These are phyloP conservation scores for Endotricha flammealis DNA, from an alignment of 2,888 invertebrate genomes.

Conservation along the genomic window DNA sequence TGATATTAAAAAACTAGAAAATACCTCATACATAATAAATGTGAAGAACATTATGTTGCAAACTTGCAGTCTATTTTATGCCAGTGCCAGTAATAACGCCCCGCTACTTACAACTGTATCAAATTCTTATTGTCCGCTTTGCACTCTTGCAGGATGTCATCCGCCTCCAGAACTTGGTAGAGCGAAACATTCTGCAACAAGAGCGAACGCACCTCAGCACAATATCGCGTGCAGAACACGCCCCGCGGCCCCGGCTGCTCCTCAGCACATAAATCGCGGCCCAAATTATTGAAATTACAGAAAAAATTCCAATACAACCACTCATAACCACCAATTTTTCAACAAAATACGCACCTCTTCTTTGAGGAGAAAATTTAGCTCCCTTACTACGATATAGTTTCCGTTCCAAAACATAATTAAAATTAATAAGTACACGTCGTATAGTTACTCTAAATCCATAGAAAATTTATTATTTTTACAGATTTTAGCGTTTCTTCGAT, in stretches of 20 bases:
- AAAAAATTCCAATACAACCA: slow-evolving; percentile 32
- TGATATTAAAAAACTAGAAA: too few relatives aligned
- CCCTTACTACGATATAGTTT: slow-evolving; percentile 84
- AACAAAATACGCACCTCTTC: slow-evolving; percentile 82
- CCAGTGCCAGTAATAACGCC: too few relatives aligned
- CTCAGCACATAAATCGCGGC: slow-evolving; percentile 16
- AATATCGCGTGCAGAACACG: slow-evolving; percentile 8
- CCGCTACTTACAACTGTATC: slow-evolving; percentile 90
- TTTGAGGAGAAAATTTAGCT: slow-evolving; percentile 86
- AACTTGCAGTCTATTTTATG: too few relatives aligned
- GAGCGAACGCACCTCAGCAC: slow-evolving; percentile 11
- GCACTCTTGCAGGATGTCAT: slow-evolving; percentile 97
- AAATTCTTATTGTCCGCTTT: slow-evolving; percentile 94
- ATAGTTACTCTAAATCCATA: slow-evolving; percentile 66
- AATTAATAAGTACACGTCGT: slow-evolving; percentile 60
- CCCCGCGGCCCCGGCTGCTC: slow-evolving; percentile 1
- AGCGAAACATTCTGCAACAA: slow-evolving; percentile 91
- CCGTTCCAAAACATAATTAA: slow-evolving; percentile 90
- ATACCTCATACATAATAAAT: too few relatives aligned
- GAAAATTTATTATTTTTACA: slow-evolving; percentile 55
- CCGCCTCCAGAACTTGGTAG: slow-evolving; percentile 94
- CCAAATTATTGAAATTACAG: slow-evolving; percentile 28
- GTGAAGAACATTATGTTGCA: too few relatives aligned
- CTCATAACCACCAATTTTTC: slow-evolving; percentile 63
- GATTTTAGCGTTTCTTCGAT: slow-evolving; percentile 50